Evolutionary conservation across 2,797 vertebrate species (phyloP).

Genomic region (Sylvilagus floridanus): DNA sequence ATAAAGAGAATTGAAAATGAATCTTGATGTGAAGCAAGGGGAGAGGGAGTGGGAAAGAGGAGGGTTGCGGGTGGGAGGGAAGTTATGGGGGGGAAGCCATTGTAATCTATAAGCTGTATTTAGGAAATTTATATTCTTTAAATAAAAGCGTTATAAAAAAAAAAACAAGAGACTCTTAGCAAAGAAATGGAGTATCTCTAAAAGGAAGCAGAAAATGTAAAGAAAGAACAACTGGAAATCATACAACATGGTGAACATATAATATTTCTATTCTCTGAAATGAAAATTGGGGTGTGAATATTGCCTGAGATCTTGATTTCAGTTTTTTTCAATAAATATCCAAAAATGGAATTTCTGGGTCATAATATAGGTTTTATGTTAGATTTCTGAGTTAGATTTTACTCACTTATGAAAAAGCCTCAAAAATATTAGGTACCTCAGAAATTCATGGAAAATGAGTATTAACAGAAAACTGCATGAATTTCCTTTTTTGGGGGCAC

Average conservation of each 20-base stretch:
- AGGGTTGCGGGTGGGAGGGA: no score
- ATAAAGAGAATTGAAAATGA: no score
- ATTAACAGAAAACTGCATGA: no score
- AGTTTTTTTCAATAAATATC: background rate
- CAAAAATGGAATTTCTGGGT: background rate
- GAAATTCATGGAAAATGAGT: no score
- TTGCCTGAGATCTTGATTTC: background rate
- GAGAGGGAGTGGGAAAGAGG: no score
- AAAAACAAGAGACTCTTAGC: background rate
- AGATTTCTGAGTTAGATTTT: slow-evolving; percentile 7
- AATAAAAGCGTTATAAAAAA: no score
- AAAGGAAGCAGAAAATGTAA: background rate
- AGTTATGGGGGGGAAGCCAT: no score
- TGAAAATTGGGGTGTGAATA: background rate
- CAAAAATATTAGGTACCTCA: background rate
- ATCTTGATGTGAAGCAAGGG: no score
- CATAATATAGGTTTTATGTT: background rate
- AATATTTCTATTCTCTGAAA: background rate
- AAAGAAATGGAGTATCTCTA: background rate
- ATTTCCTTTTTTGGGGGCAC: no score
- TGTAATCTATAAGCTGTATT: no score
- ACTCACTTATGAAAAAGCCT: background rate
- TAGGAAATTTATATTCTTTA: no score
- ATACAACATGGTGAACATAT: background rate
- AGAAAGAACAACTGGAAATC: background rate